Conservation (phyloP, 1,140 invertebrate genomes). For the Pissodes strobi region DNA sequence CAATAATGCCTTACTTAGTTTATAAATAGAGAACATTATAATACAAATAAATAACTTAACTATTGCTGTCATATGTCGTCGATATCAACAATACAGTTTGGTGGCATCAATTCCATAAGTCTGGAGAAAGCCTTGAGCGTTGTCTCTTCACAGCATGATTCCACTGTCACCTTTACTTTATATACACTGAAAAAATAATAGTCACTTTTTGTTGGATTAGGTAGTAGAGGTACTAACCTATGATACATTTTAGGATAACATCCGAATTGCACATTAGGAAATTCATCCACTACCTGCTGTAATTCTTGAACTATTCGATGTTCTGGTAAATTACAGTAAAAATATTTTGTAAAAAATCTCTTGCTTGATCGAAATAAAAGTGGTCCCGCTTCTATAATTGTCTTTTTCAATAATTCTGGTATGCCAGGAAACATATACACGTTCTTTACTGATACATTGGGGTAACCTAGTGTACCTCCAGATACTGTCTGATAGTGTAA, state of each 20-base stretch:
- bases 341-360: slow-evolving; percentile 54
- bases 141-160: slow-evolving; percentile 54
- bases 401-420: slow-evolving; percentile 66
- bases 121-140: slow-evolving; percentile 54
- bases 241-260: slow-evolving; percentile 59
- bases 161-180: slow-evolving; percentile 60
- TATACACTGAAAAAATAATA: slow-evolving; percentile 55
- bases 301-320: slow-evolving; percentile 57
- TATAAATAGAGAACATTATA: not conserved
- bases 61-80: slow-evolving; percentile 17
- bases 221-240: slow-evolving; percentile 45
- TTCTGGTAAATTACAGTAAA: slow-evolving; percentile 59
- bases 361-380: slow-evolving; percentile 54
- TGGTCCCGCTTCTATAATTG: slow-evolving; percentile 58
- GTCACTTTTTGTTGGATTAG: no score
- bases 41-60: not conserved
- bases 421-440: slow-evolving; percentile 82
- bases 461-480: slow-evolving; percentile 58
- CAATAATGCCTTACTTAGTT: no score
- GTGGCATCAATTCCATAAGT: slow-evolving; percentile 48
- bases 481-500: slow-evolving; percentile 54
- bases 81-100: slow-evolving; percentile 38
- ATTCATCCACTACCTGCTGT: slow-evolving; percentile 56
- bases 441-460: slow-evolving; percentile 71
- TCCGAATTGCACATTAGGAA: slow-evolving; percentile 59